These are phyloP conservation scores for Nematopogon swammerdamellus DNA, from an alignment of 2,888 invertebrate species.

Conservation along the genomic window DNA sequence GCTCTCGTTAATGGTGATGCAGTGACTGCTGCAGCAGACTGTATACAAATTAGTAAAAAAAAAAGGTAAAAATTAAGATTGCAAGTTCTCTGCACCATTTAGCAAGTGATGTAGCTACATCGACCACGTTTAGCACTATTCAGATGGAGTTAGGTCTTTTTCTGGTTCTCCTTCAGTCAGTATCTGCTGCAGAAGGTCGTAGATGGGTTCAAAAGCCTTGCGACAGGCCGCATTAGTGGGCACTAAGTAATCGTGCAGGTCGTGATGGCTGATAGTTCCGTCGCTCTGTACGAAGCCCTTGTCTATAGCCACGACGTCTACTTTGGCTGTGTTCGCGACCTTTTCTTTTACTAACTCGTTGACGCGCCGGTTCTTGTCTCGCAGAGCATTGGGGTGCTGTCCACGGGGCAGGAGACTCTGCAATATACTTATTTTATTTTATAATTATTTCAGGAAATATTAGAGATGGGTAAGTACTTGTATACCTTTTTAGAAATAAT, in stretches of 20 bases:
- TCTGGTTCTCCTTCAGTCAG: slow-evolving; percentile 72
- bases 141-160: slow-evolving; percentile 70
- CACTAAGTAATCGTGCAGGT: slow-evolving; percentile 90
- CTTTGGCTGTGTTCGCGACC: slow-evolving; percentile 61
- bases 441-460: not conserved
- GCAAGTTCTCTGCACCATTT: too few relatives aligned
- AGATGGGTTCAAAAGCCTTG: slow-evolving; percentile 83
- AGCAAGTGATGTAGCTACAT: too few relatives aligned
- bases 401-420: slow-evolving; percentile 88
- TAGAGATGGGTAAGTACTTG: not conserved
- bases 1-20: too few relatives aligned
- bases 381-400: slow-evolving; percentile 75
- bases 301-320: slow-evolving; percentile 76
- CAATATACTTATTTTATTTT: slow-evolving; percentile 19
- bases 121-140: too few relatives aligned
- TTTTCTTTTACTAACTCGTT: slow-evolving; percentile 70
- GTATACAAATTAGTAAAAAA: too few relatives aligned
- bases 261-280: slow-evolving; percentile 81
- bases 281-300: slow-evolving; percentile 75
- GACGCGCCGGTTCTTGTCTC: slow-evolving; percentile 73
- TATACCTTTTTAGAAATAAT: not conserved
- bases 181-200: slow-evolving; percentile 75
- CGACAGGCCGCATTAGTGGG: slow-evolving; percentile 82
- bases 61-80: too few relatives aligned
- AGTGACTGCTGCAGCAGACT: too few relatives aligned